A percentile compares a stretch with the other conserved stretches of the same genome.
Conservation (phyloP, 2,113 vertebrate species). For the Serilophus lunatus region DNA sequence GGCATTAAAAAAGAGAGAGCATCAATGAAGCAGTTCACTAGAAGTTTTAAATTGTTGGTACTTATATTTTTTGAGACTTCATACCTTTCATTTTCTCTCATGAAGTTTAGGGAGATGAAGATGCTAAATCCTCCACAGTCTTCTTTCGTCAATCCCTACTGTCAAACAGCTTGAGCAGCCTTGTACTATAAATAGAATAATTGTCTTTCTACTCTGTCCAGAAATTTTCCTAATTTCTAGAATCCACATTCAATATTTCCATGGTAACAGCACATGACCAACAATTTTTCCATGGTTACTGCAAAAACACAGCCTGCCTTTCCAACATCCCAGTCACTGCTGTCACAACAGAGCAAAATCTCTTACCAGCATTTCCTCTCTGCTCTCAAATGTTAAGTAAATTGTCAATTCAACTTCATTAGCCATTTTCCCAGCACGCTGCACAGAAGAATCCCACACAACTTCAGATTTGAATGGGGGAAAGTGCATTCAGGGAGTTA, state of each 20-base stretch:
- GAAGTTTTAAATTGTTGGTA: neutral
- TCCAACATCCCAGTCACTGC: neutral
- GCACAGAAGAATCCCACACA: neutral
- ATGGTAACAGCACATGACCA: conserved; percentile 48
- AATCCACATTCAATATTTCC: conserved; percentile 26
- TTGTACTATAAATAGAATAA: conserved; percentile 22
- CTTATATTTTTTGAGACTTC: neutral
- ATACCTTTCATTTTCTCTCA: neutral
- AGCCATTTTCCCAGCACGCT: neutral
- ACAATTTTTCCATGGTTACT: conserved; percentile 36
- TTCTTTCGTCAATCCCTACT: neutral
- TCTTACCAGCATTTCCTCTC: neutral
- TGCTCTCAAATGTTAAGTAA: conserved; percentile 20
- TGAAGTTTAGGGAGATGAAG: neutral
- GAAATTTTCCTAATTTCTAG: conserved; percentile 48
- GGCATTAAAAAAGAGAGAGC: neutral
- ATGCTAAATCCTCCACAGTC: neutral
- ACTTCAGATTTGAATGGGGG: neutral
- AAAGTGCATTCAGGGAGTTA: neutral
- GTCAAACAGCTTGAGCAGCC: neutral
- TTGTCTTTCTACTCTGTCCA: conserved; percentile 32
- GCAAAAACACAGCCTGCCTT: neutral
- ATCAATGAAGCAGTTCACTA: neutral
- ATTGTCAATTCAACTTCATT: conserved; percentile 45
- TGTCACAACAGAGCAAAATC: conserved; percentile 53